Base-by-base conservation (phyloP, 1,140 invertebrate species). In the Archegozetes longisetosus region DNA sequence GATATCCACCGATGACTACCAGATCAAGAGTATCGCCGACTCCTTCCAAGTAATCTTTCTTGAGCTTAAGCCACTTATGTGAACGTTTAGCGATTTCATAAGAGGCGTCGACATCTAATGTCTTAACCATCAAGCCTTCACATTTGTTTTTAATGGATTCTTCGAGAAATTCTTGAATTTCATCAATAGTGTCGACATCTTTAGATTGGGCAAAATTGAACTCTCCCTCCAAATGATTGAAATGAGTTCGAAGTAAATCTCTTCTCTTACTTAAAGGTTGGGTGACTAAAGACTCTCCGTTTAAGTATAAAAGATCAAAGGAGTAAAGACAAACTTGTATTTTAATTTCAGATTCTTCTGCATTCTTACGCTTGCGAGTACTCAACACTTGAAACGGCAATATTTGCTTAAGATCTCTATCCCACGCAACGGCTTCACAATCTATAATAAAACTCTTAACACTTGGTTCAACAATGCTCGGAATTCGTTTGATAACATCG, bases 121-220 rank as follows among this genome's bases (percentile, higher is more conserved):
- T 92, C 76, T 99, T 99, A 0, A 99, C 88, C 95, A 99, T 99
- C 9, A 99, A 75, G 13, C 96, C 95, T 77, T 99, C 96, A 73
- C 95, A 98, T 70, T 94, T 94, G 83, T 82, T 86, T 78, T 88
- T 88, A 20, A 98, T 82, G n/a, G 92, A 88, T 70, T 94, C 89
- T 26, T 98, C 92, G 22, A 98, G 74, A 72, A 97, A 94, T 68
- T 84, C 83, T 73, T 91, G 84, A 53, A 99, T 88, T 70, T 94
- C 88, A 69, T 99, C 95, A 66, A 86, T 84, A 53, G 81, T 84
- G 29, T 77, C 82, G 25, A 72, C 69, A 72, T 95, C 89, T 60
- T 86, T 74, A 57, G 78, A 81, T 20, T 79, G 85, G 0, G 93
- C 94, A 74, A 95, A 94, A 62, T 81, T 74, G 82, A 96, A 96